These are phyloP conservation scores for Balaeniceps rex DNA, from an alignment of 2,113 vertebrate species.

Conservation along the genomic window DNA sequence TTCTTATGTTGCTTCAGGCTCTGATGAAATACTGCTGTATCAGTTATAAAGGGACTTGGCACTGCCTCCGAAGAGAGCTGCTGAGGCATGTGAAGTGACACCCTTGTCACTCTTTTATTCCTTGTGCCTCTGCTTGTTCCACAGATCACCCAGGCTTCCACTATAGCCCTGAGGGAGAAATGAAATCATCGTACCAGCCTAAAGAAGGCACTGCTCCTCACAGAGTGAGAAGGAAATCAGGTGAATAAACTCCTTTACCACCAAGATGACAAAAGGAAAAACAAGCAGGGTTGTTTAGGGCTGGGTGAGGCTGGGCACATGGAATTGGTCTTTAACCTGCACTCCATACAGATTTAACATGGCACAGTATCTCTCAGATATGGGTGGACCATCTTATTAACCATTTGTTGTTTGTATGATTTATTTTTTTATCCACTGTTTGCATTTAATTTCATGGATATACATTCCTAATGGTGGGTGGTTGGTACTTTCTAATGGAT, in stretches of 20 bases:
- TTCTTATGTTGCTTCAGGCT: neutral
- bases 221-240: slow-evolving; percentile 89
- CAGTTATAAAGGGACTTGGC: neutral
- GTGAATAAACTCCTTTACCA: slow-evolving; percentile 60
- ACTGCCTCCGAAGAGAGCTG: neutral
- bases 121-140: neutral
- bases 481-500: neutral
- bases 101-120: neutral
- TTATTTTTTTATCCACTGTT: neutral
- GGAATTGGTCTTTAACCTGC: neutral
- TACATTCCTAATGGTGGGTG: neutral
- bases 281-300: neutral
- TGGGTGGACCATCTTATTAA: neutral
- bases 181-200: slow-evolving; percentile 67
- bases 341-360: neutral
- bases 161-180: slow-evolving; percentile 83
- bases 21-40: neutral
- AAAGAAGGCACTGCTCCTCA: slow-evolving; percentile 82
- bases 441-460: neutral
- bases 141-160: slow-evolving; percentile 93
- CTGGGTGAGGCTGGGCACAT: neutral
- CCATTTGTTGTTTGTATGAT: neutral
- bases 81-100: neutral
- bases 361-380: neutral
- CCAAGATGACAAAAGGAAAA: neutral